Evolutionary conservation across 2,797 vertebrate species (phyloP).

Genomic region (Sebastes hopkinsi): DNA sequence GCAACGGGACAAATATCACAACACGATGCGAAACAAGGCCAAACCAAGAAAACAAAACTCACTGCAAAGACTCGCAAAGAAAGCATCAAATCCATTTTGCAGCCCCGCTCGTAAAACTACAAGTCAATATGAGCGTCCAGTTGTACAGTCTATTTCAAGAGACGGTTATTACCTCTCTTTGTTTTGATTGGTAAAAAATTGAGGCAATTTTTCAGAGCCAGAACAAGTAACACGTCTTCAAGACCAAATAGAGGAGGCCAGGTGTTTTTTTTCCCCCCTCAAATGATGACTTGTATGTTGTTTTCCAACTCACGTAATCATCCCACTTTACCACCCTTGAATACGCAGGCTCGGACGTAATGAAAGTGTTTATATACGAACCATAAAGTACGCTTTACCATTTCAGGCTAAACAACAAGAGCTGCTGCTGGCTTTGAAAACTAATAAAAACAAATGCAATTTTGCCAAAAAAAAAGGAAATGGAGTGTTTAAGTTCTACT

Average conservation of each 20-base stretch:
- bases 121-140: conserved; percentile 50
- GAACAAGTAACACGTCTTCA: conserved; percentile 69
- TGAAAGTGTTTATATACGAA: conserved; percentile 72
- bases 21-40: conserved; percentile 31
- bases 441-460: conserved; percentile 58
- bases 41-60: conserved; percentile 35
- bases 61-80: conserved; percentile 22
- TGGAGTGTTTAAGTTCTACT: conserved; percentile 19
- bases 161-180: conserved; percentile 78
- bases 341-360: conserved; percentile 65
- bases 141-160: conserved; percentile 69
- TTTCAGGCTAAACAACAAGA: conserved; percentile 55
- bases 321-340: conserved; percentile 73
- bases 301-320: conserved; percentile 80
- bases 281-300: conserved; percentile 80
- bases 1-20: conserved; percentile 51
- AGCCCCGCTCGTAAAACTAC: conserved; percentile 30
- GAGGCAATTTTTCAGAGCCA: conserved; percentile 82
- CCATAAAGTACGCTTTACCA: conserved; percentile 60
- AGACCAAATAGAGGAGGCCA: conserved; percentile 65
- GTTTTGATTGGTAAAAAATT: conserved; percentile 87
- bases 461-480: conserved; percentile 53
- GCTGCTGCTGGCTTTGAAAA: conserved; percentile 32
- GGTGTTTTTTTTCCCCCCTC: conserved; percentile 44
- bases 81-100: conserved; percentile 56